A percentile compares a stretch with the other conserved stretches of the same genome.
Evolutionary conservation across 1,140 invertebrate species (phyloP).

Genomic region (Cyclargus thomasi): DNA sequence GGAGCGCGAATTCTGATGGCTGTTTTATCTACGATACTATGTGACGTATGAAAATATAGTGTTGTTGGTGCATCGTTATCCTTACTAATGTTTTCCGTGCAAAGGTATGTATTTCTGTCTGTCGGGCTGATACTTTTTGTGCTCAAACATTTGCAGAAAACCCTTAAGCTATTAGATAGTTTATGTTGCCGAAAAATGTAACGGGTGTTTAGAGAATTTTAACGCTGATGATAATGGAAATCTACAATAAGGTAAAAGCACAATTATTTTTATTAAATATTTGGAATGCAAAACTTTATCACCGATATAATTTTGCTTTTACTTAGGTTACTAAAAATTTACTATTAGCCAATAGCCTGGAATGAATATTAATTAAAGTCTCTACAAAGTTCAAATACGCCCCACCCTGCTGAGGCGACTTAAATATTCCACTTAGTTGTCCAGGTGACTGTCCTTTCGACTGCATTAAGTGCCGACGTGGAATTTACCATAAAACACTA

Average conservation of each 20-base stretch:
- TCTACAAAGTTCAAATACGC: background rate
- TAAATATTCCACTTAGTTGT: slow-evolving; percentile 9
- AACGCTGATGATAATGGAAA: no score
- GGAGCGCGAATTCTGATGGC: background rate
- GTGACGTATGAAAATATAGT: background rate
- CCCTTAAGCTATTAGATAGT: no score
- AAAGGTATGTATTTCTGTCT: no score
- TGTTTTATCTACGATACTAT: background rate
- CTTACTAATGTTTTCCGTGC: no score
- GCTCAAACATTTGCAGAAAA: no score
- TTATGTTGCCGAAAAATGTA: no score
- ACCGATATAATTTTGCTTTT: background rate
- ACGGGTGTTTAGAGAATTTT: no score
- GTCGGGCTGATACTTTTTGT: no score
- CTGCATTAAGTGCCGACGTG: slow-evolving; percentile 4
- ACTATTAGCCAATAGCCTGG: background rate
- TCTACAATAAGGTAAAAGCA: no score
- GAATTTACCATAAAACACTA: background rate
- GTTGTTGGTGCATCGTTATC: no score
- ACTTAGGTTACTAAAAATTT: background rate
- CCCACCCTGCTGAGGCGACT: background rate
- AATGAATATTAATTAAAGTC: slow-evolving; percentile 6
- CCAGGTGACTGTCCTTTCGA: slow-evolving; percentile 4
- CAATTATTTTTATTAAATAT: no score
- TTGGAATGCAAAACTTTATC: background rate